phyloP scores from a whole-genome alignment of 1,140 invertebrate genomes.

The Cydia amplana region DNA sequence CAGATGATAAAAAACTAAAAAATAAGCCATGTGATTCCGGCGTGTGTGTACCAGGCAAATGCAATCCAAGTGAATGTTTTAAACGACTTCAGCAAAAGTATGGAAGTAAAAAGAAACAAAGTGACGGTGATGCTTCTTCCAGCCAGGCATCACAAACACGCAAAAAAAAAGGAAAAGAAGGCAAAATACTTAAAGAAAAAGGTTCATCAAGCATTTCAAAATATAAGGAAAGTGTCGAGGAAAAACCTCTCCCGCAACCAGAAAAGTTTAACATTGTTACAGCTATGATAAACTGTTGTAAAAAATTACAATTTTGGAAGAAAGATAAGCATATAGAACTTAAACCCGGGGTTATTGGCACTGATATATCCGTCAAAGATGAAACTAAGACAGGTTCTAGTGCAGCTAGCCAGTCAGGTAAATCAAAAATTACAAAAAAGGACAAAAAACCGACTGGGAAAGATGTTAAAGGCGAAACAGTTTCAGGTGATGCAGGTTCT shows the following conservation, averaged over 20 bases:
- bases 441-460: not conserved
- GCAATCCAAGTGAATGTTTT: conserved; percentile 9
- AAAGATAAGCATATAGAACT: not conserved
- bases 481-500: too few relatives aligned
- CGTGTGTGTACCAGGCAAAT: not conserved
- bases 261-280: not conserved
- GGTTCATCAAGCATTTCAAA: conserved; percentile 11
- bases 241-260: not conserved
- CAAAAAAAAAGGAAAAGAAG: not conserved
- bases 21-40: not conserved
- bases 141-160: not conserved
- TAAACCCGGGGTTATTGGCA: not conserved
- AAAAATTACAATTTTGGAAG: not conserved
- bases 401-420: not conserved
- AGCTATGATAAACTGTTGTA: not conserved
- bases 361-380: not conserved
- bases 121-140: not conserved
- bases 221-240: not conserved
- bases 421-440: not conserved
- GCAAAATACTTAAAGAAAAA: conserved; percentile 8
- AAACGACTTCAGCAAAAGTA: conserved; percentile 3
- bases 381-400: not conserved
- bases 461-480: not conserved
- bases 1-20: not conserved
- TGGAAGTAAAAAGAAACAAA: conserved; percentile 5